Conservation (phyloP, 2,797 vertebrate species). For the Heliangelus exortis region DNA sequence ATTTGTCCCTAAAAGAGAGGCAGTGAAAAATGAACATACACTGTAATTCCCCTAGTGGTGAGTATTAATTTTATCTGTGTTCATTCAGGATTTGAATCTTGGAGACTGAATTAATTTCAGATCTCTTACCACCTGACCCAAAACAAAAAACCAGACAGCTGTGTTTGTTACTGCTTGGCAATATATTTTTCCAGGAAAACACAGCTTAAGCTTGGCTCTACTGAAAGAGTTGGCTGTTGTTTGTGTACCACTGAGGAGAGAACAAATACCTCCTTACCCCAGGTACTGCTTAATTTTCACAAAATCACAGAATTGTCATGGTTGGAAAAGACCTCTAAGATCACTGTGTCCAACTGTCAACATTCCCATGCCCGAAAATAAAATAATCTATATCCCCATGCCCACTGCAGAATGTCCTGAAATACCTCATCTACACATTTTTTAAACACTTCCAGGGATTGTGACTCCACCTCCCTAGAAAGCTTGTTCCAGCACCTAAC, state of each 20-base stretch:
- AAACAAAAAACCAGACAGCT: constrained; percentile 52
- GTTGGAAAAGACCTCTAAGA: too few relatives aligned
- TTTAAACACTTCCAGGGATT: too few relatives aligned
- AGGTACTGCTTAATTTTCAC: neutral
- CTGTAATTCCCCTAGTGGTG: neutral
- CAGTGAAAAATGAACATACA: neutral
- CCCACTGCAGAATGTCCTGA: too few relatives aligned
- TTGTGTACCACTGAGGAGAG: neutral
- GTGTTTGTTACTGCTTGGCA: constrained; percentile 45
- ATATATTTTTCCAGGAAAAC: constrained; percentile 51
- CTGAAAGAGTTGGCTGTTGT: constrained; percentile 13
- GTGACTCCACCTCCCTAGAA: too few relatives aligned
- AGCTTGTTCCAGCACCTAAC: too few relatives aligned
- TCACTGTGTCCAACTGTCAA: too few relatives aligned
- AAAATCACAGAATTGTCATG: too few relatives aligned
- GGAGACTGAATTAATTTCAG: constrained; percentile 17
- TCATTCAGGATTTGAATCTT: constrained; percentile 25
- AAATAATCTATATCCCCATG: too few relatives aligned
- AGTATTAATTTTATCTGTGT: neutral
- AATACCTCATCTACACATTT: too few relatives aligned
- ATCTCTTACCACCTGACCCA: constrained; percentile 30
- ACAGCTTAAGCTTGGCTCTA: neutral
- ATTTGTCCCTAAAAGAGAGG: neutral
- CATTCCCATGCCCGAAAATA: too few relatives aligned
- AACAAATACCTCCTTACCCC: neutral